Evolutionary conservation across 2,888 invertebrate species (phyloP).

Genomic region (Drosophila rellima): DNA sequence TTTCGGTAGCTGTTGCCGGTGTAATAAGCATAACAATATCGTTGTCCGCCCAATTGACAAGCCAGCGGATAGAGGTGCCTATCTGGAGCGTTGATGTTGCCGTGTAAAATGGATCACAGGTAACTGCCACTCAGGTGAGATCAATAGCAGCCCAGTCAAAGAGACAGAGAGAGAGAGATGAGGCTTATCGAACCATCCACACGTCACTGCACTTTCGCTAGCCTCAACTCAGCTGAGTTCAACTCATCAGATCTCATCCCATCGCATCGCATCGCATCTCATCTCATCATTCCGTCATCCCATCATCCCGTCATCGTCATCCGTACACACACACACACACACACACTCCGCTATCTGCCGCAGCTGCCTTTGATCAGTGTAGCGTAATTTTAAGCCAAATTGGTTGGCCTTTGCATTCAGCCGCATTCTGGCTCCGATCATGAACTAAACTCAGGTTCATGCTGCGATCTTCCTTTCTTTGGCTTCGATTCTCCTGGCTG

Average conservation of each 20-base stretch:
- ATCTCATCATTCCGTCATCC: slow-evolving; percentile 37
- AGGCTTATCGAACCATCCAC: slow-evolving; percentile 76
- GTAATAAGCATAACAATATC: slow-evolving; percentile 84
- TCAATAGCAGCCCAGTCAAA: slow-evolving; percentile 75
- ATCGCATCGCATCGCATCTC: slow-evolving; percentile 16
- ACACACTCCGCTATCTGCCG: slow-evolving; percentile 54
- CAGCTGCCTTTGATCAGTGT: slow-evolving; percentile 82
- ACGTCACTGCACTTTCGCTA: slow-evolving; percentile 78
- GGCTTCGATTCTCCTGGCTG: slow-evolving; percentile 11
- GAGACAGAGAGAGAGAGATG: slow-evolving; percentile 40
- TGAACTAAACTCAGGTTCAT: slow-evolving; percentile 21
- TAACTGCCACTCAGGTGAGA: slow-evolving; percentile 78
- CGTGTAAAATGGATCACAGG: slow-evolving; percentile 79
- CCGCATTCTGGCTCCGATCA: slow-evolving; percentile 38
- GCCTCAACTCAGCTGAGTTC: no score
- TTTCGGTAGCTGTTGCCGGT: slow-evolving; percentile 81
- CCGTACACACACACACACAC: slow-evolving; percentile 26
- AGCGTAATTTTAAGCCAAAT: slow-evolving; percentile 84
- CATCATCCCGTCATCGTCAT: slow-evolving; percentile 53
- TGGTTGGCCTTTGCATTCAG: slow-evolving; percentile 60
- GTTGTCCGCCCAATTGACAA: slow-evolving; percentile 84
- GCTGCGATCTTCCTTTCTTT: slow-evolving; percentile 26
- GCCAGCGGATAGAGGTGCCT: slow-evolving; percentile 41
- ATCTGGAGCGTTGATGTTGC: slow-evolving; percentile 69
- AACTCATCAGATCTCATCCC: slow-evolving; percentile 9